Evolutionary conservation across 2,888 invertebrate genomes (phyloP), one percentile per base, ranked within the genome.

Genomic region (Sphinx pinastri): DNA sequence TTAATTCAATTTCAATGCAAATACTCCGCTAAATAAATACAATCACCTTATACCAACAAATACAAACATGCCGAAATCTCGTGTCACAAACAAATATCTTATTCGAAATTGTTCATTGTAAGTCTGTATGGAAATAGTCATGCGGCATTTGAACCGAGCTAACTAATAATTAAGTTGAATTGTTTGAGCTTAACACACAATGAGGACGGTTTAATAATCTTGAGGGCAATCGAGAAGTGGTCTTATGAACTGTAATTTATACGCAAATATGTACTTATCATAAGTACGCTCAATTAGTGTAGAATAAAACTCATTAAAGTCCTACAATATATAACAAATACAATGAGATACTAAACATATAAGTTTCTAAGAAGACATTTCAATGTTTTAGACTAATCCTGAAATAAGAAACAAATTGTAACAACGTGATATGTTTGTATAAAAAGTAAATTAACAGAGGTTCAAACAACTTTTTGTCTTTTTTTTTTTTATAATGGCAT

Each of bases 151-250:
- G 73, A 72, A 75, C 74, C 71, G 72, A 75, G 73, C 73, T 73
- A 73, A 66, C 54, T 69, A 57, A 69, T 76, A 75, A 78, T 80
- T 78, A 80, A 73, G 70, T 73, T 67, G 67, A 71, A 66, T 71
- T 51, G 71, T 71, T 71, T 74, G 59, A 71, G 69, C 71, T 72
- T 71, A 70, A 67, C 71, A 71, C 25, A 74, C 72, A 74, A 74
- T 74, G 57, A 69, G 57, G 67, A 58, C 58, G 58, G 59, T 52
- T 38, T 68, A 52, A 59, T 68, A 68, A 63, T 63, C 63, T 68
- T 52, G 60, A 38, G 52, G 38, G 59, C 68, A 52, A 60, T 59
- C 68, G 59, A 49, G 63, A 68, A 59, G 59, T 60, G 51, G 51
- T 59, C 52, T 60, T 60, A 68, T 60, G 68, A 60, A 68, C 59